Evolutionary conservation across 2,888 invertebrate genomes (phyloP).

Genomic region (Phengaris arion): DNA sequence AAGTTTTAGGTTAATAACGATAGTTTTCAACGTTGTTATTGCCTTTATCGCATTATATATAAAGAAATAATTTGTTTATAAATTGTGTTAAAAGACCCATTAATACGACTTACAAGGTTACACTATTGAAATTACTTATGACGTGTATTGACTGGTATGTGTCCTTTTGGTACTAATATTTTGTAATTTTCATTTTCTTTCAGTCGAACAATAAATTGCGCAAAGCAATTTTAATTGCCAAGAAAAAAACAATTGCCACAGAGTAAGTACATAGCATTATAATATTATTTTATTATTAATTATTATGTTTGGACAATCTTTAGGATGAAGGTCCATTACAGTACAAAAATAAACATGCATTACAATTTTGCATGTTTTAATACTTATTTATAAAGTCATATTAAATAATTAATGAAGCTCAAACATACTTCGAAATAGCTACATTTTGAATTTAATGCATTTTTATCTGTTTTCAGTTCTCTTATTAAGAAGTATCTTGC

Average conservation of each 20-base stretch:
- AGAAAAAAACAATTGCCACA: slow-evolving; percentile 54
- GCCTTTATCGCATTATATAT: neutral
- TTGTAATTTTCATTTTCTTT: slow-evolving; percentile 36
- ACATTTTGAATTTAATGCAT: neutral
- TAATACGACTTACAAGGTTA: neutral
- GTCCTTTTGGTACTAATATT: neutral
- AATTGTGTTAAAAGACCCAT: neutral
- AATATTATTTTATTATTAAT: neutral
- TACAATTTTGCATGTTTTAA: neutral
- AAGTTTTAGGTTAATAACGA: slow-evolving; percentile 51
- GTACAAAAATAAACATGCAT: no score
- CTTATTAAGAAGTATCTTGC: slow-evolving; percentile 49
- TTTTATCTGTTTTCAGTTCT: slow-evolving; percentile 45
- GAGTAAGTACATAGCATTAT: slow-evolving; percentile 50
- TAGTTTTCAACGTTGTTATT: neutral
- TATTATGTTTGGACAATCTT: neutral
- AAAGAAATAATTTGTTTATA: neutral
- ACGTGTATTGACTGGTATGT: slow-evolving; percentile 22
- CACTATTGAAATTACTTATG: neutral
- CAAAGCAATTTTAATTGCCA: slow-evolving; percentile 46
- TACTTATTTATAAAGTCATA: neutral
- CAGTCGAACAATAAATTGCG: slow-evolving; percentile 43
- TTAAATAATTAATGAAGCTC: no score
- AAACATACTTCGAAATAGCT: neutral
- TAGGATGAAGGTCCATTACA: no score